Percentiles rank a stretch among this genome's conserved stretches.
These are phyloP conservation scores for Excalfactoria chinensis DNA, from an alignment of 2,113 vertebrate species.

Conservation along the genomic window DNA sequence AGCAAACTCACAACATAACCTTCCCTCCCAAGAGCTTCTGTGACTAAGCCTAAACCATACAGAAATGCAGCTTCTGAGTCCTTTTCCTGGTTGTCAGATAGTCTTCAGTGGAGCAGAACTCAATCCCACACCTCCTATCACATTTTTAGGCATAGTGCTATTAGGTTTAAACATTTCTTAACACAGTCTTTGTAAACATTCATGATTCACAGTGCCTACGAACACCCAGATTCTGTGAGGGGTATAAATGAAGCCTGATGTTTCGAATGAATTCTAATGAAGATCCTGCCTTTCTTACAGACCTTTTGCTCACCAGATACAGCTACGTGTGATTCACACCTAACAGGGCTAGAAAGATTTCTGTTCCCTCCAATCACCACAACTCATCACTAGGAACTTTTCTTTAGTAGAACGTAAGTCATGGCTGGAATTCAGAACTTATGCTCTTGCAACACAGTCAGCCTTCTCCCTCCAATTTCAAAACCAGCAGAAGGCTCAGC, in stretches of 20 bases:
- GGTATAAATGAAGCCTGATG: rapidly evolving
- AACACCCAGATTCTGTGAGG: background rate
- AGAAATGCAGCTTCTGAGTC: background rate
- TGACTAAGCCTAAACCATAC: background rate
- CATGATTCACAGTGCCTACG: background rate
- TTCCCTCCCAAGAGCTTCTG: background rate
- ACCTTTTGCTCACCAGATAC: background rate
- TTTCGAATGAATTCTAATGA: background rate
- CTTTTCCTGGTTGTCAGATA: background rate
- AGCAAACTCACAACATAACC: background rate
- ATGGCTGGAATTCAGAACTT: rapidly evolving
- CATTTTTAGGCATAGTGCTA: rapidly evolving
- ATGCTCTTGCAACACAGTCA: rapidly evolving
- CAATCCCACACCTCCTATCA: background rate
- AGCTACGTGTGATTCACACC: rapidly evolving
- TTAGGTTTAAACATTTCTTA: background rate
- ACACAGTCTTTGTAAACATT: background rate
- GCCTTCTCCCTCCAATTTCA: background rate
- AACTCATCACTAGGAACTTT: background rate
- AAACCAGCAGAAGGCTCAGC: background rate
- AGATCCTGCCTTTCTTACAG: background rate
- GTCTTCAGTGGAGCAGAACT: too few relatives aligned
- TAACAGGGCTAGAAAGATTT: background rate
- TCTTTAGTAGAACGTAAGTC: rapidly evolving
- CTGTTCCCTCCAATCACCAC: background rate